These are phyloP conservation scores for Passer montanus DNA, from an alignment of 2,113 vertebrate species.

Conservation along the genomic window DNA sequence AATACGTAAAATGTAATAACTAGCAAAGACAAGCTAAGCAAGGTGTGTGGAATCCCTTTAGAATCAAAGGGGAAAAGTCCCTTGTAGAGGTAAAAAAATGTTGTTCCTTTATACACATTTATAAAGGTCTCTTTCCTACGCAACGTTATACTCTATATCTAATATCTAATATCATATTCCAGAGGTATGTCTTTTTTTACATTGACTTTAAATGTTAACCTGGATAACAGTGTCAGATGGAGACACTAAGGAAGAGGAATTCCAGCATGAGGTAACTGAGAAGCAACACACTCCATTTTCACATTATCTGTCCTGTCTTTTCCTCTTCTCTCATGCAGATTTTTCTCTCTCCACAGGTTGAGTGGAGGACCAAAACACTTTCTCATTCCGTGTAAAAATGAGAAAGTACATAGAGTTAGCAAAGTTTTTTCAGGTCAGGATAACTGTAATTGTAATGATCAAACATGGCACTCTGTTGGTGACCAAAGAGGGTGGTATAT, in stretches of 20 bases:
- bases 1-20: not conserved
- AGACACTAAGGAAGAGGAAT: not conserved
- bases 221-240: not conserved
- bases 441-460: not conserved
- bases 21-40: not conserved
- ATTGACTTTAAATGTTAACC: not conserved
- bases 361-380: not conserved
- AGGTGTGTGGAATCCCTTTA: not conserved
- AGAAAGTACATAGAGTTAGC: not conserved
- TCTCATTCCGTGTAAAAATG: not conserved
- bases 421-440: not conserved
- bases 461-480: not conserved
- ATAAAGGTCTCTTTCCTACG: not conserved
- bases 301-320: not conserved
- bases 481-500: not conserved
- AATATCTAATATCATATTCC: not conserved
- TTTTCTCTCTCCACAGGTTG: not conserved
- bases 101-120: not conserved
- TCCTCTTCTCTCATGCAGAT: not conserved
- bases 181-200: not conserved
- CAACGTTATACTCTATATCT: not conserved
- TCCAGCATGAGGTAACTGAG: not conserved
- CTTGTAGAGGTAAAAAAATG: not conserved
- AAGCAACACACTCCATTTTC: not conserved
- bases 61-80: not conserved